Base-by-base conservation (phyloP, 2,113 vertebrate genomes). In the Sturnus vulgaris region DNA sequence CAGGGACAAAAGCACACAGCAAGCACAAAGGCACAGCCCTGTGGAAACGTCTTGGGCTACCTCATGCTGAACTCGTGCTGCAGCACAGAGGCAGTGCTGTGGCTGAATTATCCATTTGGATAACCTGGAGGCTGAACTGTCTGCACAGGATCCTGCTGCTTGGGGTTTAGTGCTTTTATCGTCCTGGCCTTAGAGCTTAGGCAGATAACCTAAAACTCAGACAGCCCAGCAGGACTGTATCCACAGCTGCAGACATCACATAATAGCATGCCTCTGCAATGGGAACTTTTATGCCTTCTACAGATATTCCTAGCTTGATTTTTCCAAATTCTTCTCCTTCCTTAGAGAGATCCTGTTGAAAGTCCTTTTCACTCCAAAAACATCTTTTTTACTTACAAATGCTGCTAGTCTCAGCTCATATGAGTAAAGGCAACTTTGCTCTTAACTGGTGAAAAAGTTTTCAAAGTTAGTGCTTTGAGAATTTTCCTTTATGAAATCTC, bases 21-120 rank as follows among this genome's bases (percentile, higher is more conserved):
- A 18, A 10, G 14, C 1, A 2, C 12, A 39, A 50, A 46, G 1
- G 3, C 0, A 0, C 16, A 82, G 52, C 31, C 55, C n/a, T 19
- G 4, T 3, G 3, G 61, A 59, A 66, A 7, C 0, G 0, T 15
- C 65, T 35, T 28, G 6, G 49, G 22, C 5, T 37, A 8, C 50
- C 23, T 37, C 2, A 1, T 5, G 25, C 56, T 63, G 21, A 47
- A 52, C 23, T 23, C 0, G 0, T 0, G 5, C 60, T 50, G 65
- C 39, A 70, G 18, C 50, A 18, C 22, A 7, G 50, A 22, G 25
- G 4, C 14, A 5, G 44, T 6, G 2, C 47, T 77, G 44, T 1
- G 8, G 12, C 53, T 6, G 15, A 68, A 33, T 13, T 17, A 33
- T 31, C 46, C 7, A 0, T 69, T 9, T 18, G 68, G 37, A 52